Conservation (phyloP, 1,140 invertebrate species). For the Meloidogyne chitwoodi region DNA sequence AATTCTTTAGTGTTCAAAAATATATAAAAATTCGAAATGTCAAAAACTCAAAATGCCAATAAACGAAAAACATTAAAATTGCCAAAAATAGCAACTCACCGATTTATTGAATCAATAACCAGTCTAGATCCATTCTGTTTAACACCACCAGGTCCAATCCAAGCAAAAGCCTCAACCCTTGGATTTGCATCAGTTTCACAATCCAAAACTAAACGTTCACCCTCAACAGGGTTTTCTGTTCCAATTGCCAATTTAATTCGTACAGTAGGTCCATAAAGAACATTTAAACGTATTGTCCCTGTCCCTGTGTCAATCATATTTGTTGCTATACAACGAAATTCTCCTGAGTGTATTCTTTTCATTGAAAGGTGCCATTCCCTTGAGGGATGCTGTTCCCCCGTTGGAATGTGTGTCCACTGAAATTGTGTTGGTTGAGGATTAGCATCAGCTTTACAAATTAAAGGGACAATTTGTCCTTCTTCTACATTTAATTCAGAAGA, state of each 20-base stretch:
- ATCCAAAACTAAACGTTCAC: slow-evolving; percentile 39
- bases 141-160: slow-evolving; percentile 41
- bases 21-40: no score
- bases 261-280: slow-evolving; percentile 32
- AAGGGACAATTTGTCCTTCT: slow-evolving; percentile 26
- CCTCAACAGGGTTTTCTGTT: slow-evolving; percentile 34
- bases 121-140: slow-evolving; percentile 26
- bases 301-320: slow-evolving; percentile 31
- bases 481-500: slow-evolving; percentile 31
- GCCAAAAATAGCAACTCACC: slow-evolving; percentile 2
- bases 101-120: slow-evolving; percentile 26
- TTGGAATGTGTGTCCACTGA: slow-evolving; percentile 33
- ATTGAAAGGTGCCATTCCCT: slow-evolving; percentile 28
- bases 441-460: slow-evolving; percentile 34
- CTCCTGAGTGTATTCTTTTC: slow-evolving; percentile 22
- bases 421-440: slow-evolving; percentile 34
- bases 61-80: no score
- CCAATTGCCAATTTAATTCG: slow-evolving; percentile 11
- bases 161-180: slow-evolving; percentile 24
- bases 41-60: no score
- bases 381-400: slow-evolving; percentile 21
- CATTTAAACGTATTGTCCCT: slow-evolving; percentile 27
- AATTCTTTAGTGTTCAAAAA: no score
- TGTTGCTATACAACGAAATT: slow-evolving; percentile 34
- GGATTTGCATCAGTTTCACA: slow-evolving; percentile 41